phyloP scores from a whole-genome alignment of 2,888 invertebrate genomes.

The Synanthedon andrenaeformis region DNA sequence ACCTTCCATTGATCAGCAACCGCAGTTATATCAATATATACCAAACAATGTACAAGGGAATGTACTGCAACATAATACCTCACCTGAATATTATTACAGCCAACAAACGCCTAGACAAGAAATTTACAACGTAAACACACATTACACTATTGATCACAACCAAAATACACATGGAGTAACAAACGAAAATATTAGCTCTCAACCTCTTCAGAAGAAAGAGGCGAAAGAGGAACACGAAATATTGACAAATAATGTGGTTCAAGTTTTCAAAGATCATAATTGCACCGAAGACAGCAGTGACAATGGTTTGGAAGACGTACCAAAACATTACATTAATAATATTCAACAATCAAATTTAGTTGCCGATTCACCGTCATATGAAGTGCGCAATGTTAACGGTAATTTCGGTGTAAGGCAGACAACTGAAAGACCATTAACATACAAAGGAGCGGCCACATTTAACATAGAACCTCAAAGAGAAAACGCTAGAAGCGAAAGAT shows the following conservation, averaged over 20 bases:
- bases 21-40: conserved; percentile 15
- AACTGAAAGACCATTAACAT: conserved; percentile 24
- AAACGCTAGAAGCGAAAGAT: conserved; percentile 43
- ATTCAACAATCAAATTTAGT: conserved; percentile 26
- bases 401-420: conserved; percentile 41
- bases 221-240: conserved; percentile 25
- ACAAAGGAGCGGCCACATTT: conserved; percentile 33
- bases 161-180: neutral
- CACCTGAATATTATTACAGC: conserved; percentile 16
- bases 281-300: conserved; percentile 29
- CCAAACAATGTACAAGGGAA: conserved; percentile 11
- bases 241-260: conserved; percentile 28
- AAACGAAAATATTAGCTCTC: conserved; percentile 4
- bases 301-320: conserved; percentile 9
- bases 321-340: conserved; percentile 21
- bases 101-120: conserved; percentile 20
- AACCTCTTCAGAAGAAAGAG: conserved; percentile 27
- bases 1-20: conserved; percentile 9
- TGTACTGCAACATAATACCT: conserved; percentile 11
- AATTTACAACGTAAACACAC: conserved; percentile 7
- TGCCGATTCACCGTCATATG: conserved; percentile 26
- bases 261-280: conserved; percentile 53
- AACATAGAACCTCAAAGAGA: conserved; percentile 34
- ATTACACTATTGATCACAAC: conserved; percentile 3
- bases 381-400: conserved; percentile 29